Base-by-base conservation (phyloP, 2,113 vertebrate species). In the Sula dactylatra region DNA sequence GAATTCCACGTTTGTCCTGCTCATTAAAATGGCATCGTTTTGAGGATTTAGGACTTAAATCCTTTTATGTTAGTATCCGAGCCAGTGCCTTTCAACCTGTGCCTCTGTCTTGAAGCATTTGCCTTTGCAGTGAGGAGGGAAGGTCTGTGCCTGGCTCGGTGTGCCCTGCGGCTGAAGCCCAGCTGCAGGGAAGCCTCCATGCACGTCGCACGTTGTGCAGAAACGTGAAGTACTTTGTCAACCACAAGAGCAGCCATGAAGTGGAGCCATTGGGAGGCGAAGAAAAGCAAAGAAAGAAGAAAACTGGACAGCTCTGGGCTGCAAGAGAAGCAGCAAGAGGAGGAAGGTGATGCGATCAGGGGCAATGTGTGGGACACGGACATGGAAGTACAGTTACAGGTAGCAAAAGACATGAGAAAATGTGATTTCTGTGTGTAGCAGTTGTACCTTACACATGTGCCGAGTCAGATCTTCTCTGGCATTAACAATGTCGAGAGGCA, bases 131-230 rank as follows among this genome's bases (percentile, higher is more conserved):
- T 21, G 38, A 65, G 38, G 38, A 65, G 26, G 54, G 42, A 25
- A 69, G 38, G 62, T 36, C 44, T 50, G 36, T 14, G 21, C 38
- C 56, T 17, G 31, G 34, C 62, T 82, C 1, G 3, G 36, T 14
- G 59, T 2, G 3, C 25, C 15, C 26, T 1, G 0, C 0, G 2
- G 59, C 47, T 32, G 42, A n/a, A 50, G 66, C 15, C 65, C 70
- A 58, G 38, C 77, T 61, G 66, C 38, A 45, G 49, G 32, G 18
- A 64, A 45, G 9, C 34, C 34, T 65, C 49, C 21, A 29, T 1
- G 3, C 44, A 3, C 11, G 25, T 21, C 71, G 7, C 49, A 36
- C 3, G 2, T 15, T 26, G 40, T 24, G 27, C n/a, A 62, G 59
- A 62, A 49, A 71, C 0, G 5, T 54, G 3, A 59, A 77, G 18